Evolutionary conservation across 2,113 vertebrate species (phyloP), one percentile per base, ranked within the genome.

Genomic region (Cathartes aura): DNA sequence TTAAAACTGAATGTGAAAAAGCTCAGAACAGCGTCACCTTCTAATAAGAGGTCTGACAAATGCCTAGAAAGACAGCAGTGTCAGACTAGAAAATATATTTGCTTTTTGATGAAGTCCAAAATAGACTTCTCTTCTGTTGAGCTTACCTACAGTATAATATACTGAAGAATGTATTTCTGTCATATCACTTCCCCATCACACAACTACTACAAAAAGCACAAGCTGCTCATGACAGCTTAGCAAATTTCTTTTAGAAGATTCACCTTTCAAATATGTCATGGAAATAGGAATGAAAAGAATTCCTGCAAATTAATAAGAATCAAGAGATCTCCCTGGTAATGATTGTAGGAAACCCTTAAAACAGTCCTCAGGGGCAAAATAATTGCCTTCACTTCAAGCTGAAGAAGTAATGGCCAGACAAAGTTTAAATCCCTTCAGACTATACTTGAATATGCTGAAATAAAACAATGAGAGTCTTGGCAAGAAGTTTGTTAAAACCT

Each of bases 251-350:
- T 87, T 80, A 86, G 59, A 85, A 87, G n/a, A 71, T 66, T 78
- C 47, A 78, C 14, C 66, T 96, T 96, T 94, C 87, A 96, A 82
- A 89, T 64, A 72, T 52, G 29, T 74, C 15, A 93, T 34, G 15
- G 58, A 93, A 91, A 85, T 81, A 87, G 18, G 43, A 90, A 95
- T 38, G 4, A 60, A 90, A 90, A 83, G 0, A 68, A 36, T 82
- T 72, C 62, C 73, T 90, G 29, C 29, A 96, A 95, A 96, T 93
- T 95, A 90, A 56, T 84, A 87, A 66, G 53, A 84, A 84, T 74
- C 4, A 38, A 90, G 68, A 82, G 12, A 18, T 85, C 6, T 81
- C 11, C 20, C 27, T 34, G 47, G 36, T 68, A 87, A 82, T 6
- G 6, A 36, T 58, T 52, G 30, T 34, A 76, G 52, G 18, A 96